These are phyloP conservation scores for Eulithis testata DNA, from an alignment of 2,888 invertebrate species.

Conservation along the genomic window DNA sequence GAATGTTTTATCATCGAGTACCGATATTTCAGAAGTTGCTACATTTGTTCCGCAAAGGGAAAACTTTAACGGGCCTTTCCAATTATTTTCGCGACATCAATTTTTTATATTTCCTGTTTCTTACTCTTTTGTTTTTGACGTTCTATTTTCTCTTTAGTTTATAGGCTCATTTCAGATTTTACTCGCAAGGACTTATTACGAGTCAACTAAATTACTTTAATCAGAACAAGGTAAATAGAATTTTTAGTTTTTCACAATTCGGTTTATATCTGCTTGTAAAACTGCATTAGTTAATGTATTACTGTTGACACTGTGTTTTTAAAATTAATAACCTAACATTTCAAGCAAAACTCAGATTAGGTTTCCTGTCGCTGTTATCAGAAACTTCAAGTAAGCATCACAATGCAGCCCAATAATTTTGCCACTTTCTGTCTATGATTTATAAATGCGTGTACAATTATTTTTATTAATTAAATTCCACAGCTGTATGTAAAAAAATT, in stretches of 20 bases:
- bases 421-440: too few relatives aligned
- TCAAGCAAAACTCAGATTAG: too few relatives aligned
- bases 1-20: slow-evolving; percentile 29
- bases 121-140: slow-evolving; percentile 49
- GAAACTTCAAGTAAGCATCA: too few relatives aligned
- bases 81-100: slow-evolving; percentile 60
- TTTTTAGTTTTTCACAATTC: too few relatives aligned
- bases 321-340: too few relatives aligned
- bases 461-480: neutral
- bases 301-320: too few relatives aligned
- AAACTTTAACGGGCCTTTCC: slow-evolving; percentile 53
- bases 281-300: too few relatives aligned
- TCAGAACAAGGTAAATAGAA: neutral
- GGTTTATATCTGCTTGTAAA: too few relatives aligned
- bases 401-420: too few relatives aligned
- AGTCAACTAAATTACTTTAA: slow-evolving; percentile 10
- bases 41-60: slow-evolving; percentile 38
- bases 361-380: too few relatives aligned
- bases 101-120: slow-evolving; percentile 54
- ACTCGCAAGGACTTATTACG: slow-evolving; percentile 17
- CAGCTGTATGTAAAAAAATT: neutral
- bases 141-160: slow-evolving; percentile 36
- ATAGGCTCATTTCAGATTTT: slow-evolving; percentile 37
- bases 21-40: slow-evolving; percentile 54
- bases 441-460: too few relatives aligned